Percentiles rank a stretch among this genome's conserved stretches.
These are phyloP conservation scores for Yponomeuta cagnagella DNA, from an alignment of 2,888 invertebrate genomes.

Conservation along the genomic window DNA sequence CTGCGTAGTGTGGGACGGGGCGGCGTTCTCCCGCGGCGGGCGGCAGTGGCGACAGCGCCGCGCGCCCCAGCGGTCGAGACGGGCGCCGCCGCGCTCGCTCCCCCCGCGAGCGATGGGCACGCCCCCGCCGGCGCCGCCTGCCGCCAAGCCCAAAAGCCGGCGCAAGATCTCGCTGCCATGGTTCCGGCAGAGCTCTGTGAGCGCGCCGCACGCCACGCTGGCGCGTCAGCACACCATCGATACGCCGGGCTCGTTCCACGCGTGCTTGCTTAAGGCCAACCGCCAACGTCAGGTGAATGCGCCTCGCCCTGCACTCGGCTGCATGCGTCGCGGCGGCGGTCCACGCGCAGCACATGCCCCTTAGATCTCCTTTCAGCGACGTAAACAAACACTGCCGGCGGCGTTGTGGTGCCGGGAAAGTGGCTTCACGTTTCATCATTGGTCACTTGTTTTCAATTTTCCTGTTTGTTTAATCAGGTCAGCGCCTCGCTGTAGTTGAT, in stretches of 20 bases:
- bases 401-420: constrained; percentile 19
- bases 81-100: constrained; percentile 37
- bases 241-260: constrained; percentile 90
- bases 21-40: constrained; percentile 28
- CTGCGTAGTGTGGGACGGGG: constrained; percentile 59
- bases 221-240: constrained; percentile 93
- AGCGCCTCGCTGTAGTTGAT: background rate
- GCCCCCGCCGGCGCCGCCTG: constrained; percentile 40
- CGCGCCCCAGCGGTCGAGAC: constrained; percentile 38
- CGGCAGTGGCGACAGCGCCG: constrained; percentile 29
- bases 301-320: constrained; percentile 22
- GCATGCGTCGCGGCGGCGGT: constrained; percentile 23
- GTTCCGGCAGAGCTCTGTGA: constrained; percentile 89
- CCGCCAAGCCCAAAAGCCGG: constrained; percentile 79
- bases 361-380: constrained; percentile 25
- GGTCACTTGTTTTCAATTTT: background rate
- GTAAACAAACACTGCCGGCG: constrained; percentile 24
- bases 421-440: background rate
- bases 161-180: constrained; percentile 93
- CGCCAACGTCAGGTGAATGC: constrained; percentile 72
- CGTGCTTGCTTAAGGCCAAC: constrained; percentile 81
- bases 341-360: no score
- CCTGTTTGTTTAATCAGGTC: background rate
- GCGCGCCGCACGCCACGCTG: constrained; percentile 82
- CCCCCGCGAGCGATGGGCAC: constrained; percentile 49